Evolutionary conservation across 2,888 invertebrate genomes (phyloP), one percentile per base, ranked within the genome.

Genomic region (Tachina fera): DNA sequence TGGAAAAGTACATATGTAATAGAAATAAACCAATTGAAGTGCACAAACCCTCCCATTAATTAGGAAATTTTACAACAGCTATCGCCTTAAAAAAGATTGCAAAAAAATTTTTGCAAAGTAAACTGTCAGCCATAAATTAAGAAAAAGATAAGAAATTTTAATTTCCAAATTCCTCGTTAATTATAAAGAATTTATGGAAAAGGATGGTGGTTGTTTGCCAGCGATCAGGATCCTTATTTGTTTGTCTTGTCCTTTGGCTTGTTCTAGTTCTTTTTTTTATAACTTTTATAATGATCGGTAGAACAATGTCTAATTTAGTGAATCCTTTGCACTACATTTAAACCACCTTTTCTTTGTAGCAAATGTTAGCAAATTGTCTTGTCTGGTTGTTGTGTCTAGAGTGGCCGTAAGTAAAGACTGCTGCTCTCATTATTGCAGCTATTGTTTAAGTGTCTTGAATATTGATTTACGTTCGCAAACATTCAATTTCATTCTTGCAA

Each of bases 1-100:
- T 51, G 43, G 10, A 22, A 13, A 41, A 22, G 31, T 31, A 31
- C 11, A n/a, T 9, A 61, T 31, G 31, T 6, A 31, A 31, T 6
- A 61, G 3, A 11, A 51, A 31, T 10, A 58, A 80, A 74, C 22
- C 51, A 56, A 49, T 77, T 84, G 81, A 84, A 84, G 81, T 81
- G 81, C 72, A 70, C 49, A 84, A 81, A 76, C 84, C 84, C 84
- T 85, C 77, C 78, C 81, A 85, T 58, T 67, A 82, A 85, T 85
- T 81, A 82, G 41, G 14, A 39, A 51, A 70, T 49, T 68, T 53
- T 49, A n/a, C 9, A 61, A 31, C 8, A n/a, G n/a, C n/a, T n/a
- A 63, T 9, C 41, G 39, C 16, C 14, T 74, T 49, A 31, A 16
- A 13, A 51, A 65, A 67, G 22, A 56, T 41, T n/a, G 14, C 45